Evolutionary conservation across 2,113 vertebrate species (phyloP), one percentile per base, ranked within the genome.

Genomic region (Callipepla californica): DNA sequence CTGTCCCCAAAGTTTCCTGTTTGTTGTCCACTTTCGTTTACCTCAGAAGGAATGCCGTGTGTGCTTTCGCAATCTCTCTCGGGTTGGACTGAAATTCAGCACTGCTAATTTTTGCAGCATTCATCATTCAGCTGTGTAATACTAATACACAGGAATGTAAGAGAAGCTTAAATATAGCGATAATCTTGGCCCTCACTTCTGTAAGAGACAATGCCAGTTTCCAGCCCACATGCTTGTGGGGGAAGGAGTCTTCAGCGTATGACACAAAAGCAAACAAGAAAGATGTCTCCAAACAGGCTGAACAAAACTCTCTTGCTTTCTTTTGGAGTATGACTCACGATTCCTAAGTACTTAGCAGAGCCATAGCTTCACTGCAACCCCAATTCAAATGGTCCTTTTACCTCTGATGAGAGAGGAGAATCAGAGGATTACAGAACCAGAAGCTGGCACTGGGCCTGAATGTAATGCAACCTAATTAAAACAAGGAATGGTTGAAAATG

Each of bases 401-500:
- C n/a, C 34, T 74, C 61, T 85, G 51, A 57, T 12, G 42, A 74
- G 32, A 57, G 50, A 63, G 59, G 63, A 80, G 25, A 57, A 67
- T n/a, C 55, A 58, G 12, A 30, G 32, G 30, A 58, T n/a, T 90
- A 87, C 62, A 89, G 69, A 79, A 93, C 80, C 34, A 84, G 69
- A 79, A 86, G 12, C 77, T 90, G 92, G 88, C 82, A 93, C 19
- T 44, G 38, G 59, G 44, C 65, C 84, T 87, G 91, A 67, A 61
- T 25, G 66, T 79, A 95, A 95, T 88, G 76, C 73, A 67, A 26
- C 72, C 74, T 63, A 93, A 87, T 95, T 92, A 94, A 86, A 92
- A 93, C 91, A 83, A 95, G 92, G 85, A 80, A 75, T 20, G 73
- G 65, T 85, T 90, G 67, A 72, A 76, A 90, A 94, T 19, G 7